Evolutionary conservation across 1,140 invertebrate species (phyloP), one percentile per base, ranked within the genome.

Genomic region (Daktulosphaira vitifoliae): DNA sequence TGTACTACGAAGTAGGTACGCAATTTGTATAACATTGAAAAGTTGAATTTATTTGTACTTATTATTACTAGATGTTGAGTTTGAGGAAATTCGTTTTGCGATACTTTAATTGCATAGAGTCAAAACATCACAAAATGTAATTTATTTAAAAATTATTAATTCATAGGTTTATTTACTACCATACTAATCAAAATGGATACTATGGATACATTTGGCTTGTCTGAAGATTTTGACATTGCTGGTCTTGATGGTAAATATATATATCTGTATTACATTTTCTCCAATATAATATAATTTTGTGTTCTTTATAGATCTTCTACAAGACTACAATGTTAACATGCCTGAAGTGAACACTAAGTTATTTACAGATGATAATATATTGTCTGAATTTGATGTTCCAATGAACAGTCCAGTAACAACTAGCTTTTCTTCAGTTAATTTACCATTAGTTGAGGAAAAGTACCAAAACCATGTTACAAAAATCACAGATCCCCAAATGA

Each of bases 361-460:
- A 25, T 62, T 62, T 6, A 62, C 16, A 0, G 56, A 46, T 6
- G 56, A 62, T 22, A 22, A 33, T 22, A 48, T 62, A 33, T 33
- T 62, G 18, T 48, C 56, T 5, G 56, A 62, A 4, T 62, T 62
- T 33, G 56, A 62, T 33, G 56, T 46, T 59, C 39, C 22, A 59
- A 59, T 59, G 25, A n/a, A 13, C 8, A 8, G 26, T 18, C 6
- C 53, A 5, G 5, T 33, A 33, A 16, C 39, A 2, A 25, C 44
- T 3, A 26, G 23, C 2, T 62, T 62, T 20, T 39, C 42, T 20
- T 20, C 56, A 33, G 22, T 62, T n/a, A 42, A 44, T 33, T 11
- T 62, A 8, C 18, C 42, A 29, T 3, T 20, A 22, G 46, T 46
- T 33, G 56, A 62, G 29, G 39, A n/a, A 15, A 25, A 62, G 7